These are phyloP conservation scores for Solea senegalensis DNA, from an alignment of 2,113 vertebrate genomes.

Conservation along the genomic window DNA sequence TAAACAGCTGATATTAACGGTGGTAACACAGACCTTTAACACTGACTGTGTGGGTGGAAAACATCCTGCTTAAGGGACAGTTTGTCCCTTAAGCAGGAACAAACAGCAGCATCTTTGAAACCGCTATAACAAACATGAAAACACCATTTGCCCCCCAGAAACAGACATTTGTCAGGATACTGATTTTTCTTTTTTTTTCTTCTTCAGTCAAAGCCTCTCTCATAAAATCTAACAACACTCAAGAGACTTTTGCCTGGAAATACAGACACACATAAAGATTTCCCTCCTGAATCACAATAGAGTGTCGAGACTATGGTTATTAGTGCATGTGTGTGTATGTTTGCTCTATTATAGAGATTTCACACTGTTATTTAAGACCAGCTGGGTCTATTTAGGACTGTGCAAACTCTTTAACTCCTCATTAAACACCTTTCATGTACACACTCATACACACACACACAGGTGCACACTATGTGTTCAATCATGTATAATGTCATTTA, in stretches of 20 bases:
- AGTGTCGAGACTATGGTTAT: slow-evolving; percentile 30
- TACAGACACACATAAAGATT: slow-evolving; percentile 10
- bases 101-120: slow-evolving; percentile 49
- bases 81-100: slow-evolving; percentile 47
- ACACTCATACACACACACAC: slow-evolving; percentile 23
- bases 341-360: slow-evolving; percentile 49
- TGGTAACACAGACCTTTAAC: slow-evolving; percentile 27
- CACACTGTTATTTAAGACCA: slow-evolving; percentile 60
- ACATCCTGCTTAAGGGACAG: slow-evolving; percentile 10
- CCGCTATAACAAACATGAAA: slow-evolving; percentile 58
- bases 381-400: slow-evolving; percentile 65
- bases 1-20: slow-evolving; percentile 45
- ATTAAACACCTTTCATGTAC: slow-evolving; percentile 66
- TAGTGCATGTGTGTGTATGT: slow-evolving; percentile 12
- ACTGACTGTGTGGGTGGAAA: slow-evolving; percentile 39
- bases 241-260: slow-evolving; percentile 9
- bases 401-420: slow-evolving; percentile 45
- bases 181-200: slow-evolving; percentile 32
- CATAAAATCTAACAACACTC: slow-evolving; percentile 57
- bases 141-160: slow-evolving; percentile 66
- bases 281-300: slow-evolving; percentile 23
- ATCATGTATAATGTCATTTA: too few relatives aligned
- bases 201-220: slow-evolving; percentile 27
- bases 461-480: not conserved
- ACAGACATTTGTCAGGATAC: slow-evolving; percentile 60